Percentiles rank a stretch among this genome's conserved stretches.
phyloP scores from a whole-genome alignment of 37 sponge, comb jelly and placozoan genomes.

The Axinella damicornis region DNA sequence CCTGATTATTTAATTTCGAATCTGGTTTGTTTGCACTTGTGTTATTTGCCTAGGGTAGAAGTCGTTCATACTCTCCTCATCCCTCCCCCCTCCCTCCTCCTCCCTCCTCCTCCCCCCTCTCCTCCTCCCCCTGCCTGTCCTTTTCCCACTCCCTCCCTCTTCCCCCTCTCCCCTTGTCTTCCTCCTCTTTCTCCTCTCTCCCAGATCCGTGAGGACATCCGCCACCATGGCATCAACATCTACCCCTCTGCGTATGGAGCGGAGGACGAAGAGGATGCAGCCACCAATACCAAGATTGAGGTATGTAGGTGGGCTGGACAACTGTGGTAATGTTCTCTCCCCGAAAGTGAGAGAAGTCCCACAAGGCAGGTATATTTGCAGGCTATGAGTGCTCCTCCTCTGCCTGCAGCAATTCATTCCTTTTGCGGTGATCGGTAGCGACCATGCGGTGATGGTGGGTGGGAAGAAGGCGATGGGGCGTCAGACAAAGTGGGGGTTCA shows the following conservation, averaged over 20 bases:
- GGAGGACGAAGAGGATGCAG: slow-evolving; percentile 94
- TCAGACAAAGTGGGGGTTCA: slow-evolving; percentile 97
- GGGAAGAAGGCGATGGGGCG: slow-evolving; percentile 90
- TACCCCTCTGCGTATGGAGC: slow-evolving; percentile 87
- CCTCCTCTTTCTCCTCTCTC: neutral
- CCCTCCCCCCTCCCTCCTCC: no score
- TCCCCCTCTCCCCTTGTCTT: no score
- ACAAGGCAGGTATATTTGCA: no score
- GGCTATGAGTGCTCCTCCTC: neutral
- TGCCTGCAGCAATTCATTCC: slow-evolving; percentile 80
- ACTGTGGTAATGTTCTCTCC: no score
- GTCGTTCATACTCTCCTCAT: neutral
- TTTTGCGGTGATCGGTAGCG: slow-evolving; percentile 97
- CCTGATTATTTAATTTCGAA: no score
- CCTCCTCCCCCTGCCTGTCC: no score
- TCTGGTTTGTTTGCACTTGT: no score
- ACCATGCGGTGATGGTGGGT: slow-evolving; percentile 67
- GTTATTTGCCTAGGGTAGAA: no score
- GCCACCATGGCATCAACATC: slow-evolving; percentile 83
- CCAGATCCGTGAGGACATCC: slow-evolving; percentile 91
- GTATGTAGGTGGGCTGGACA: no score
- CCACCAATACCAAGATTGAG: slow-evolving; percentile 64
- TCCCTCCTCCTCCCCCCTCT: no score
- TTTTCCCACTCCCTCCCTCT: no score
- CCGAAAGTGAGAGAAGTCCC: no score